Conservation (phyloP, 2,888 invertebrate species). For the Boloria selene region DNA sequence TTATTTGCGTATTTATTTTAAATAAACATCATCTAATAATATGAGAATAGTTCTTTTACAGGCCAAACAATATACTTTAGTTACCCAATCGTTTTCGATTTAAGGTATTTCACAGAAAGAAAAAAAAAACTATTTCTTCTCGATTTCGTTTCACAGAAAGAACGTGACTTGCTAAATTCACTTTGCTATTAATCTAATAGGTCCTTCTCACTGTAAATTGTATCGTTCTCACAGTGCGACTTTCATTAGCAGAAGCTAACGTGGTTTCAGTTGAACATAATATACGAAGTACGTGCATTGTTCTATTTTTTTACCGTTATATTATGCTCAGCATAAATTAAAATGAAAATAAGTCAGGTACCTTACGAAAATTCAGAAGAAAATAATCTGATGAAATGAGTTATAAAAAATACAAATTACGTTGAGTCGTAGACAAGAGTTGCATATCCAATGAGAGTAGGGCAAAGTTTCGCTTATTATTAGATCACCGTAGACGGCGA, state of each 20-base stretch:
- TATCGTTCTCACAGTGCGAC: slow-evolving; percentile 34
- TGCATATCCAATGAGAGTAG: slow-evolving; percentile 76
- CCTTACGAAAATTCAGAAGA: too few species aligned
- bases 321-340: slow-evolving; percentile 16
- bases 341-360: slow-evolving; percentile 12
- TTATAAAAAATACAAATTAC: slow-evolving; percentile 56
- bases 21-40: too few species aligned
- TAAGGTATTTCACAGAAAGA: slow-evolving; percentile 56
- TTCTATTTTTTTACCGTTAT: background rate
- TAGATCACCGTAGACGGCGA: slow-evolving; percentile 70
- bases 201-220: slow-evolving; percentile 45
- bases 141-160: slow-evolving; percentile 62
- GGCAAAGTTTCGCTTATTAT: slow-evolving; percentile 78
- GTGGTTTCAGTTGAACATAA: slow-evolving; percentile 18
- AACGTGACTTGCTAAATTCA: slow-evolving; percentile 66
- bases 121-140: slow-evolving; percentile 54
- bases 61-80: slow-evolving; percentile 32
- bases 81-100: slow-evolving; percentile 52
- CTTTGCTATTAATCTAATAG: slow-evolving; percentile 65
- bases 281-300: slow-evolving; percentile 4
- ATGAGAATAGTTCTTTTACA: slow-evolving; percentile 10
- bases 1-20: too few species aligned
- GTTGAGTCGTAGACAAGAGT: slow-evolving; percentile 63
- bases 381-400: slow-evolving; percentile 26
- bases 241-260: slow-evolving; percentile 26